Conservation (phyloP, 2,797 vertebrate species). For the Myotis findleyi region DNA sequence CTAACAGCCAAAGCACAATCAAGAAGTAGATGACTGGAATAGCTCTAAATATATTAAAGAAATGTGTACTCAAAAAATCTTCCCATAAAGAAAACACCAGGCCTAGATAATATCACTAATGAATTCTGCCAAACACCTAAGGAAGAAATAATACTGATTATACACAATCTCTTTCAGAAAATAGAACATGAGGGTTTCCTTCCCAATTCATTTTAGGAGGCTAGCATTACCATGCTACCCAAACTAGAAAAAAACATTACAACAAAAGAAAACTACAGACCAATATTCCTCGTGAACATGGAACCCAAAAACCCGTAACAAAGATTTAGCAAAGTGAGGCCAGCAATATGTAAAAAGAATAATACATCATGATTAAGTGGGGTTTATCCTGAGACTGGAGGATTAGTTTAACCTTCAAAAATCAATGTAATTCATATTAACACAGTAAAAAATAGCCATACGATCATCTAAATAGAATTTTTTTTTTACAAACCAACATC, state of each 20-base stretch:
- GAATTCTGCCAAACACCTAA: background rate
- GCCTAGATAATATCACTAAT: background rate
- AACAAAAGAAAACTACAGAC: background rate
- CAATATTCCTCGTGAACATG: background rate
- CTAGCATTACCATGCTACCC: background rate
- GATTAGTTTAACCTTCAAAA: background rate
- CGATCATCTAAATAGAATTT: background rate
- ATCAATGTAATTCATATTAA: background rate
- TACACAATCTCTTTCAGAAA: background rate
- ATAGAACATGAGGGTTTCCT: background rate
- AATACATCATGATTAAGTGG: background rate
- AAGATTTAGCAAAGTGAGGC: conserved; percentile 2
- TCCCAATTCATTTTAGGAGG: background rate
- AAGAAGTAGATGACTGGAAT: background rate
- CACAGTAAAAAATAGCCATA: background rate
- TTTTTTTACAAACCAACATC: background rate
- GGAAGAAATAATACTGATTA: background rate
- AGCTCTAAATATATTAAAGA: background rate
- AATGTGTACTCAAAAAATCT: background rate
- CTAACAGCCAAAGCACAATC: background rate
- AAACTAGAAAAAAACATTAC: background rate
- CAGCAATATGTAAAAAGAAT: conserved; percentile 4
- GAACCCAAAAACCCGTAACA: background rate
- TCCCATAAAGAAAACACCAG: background rate
- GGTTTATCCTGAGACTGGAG: background rate